phyloP scores from a whole-genome alignment of 2,888 invertebrate species.

The Andrena chrysosceles region DNA sequence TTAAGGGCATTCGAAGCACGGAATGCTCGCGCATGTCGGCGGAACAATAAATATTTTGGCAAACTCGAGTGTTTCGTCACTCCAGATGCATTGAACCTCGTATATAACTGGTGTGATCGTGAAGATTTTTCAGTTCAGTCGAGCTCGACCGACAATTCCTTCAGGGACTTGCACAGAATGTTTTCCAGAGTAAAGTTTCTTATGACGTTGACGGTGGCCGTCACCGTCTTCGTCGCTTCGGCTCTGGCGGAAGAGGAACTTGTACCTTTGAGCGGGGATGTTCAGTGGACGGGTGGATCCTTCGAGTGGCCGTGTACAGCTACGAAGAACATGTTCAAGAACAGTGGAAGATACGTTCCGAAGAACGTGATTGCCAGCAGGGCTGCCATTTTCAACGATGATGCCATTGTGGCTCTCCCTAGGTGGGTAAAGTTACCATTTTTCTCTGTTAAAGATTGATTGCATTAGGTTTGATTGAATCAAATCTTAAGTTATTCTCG shows the following conservation, averaged over 20 bases:
- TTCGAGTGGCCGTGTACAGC: conserved; percentile 87
- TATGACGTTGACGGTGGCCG: conserved; percentile 50
- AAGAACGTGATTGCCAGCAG: conserved; percentile 88
- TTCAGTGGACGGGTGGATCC: conserved; percentile 83
- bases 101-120: conserved; percentile 38
- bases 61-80: conserved; percentile 19
- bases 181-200: conserved; percentile 43
- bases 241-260: conserved; percentile 67
- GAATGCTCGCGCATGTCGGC: not conserved
- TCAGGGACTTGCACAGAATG: not conserved
- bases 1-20: not conserved
- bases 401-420: conserved; percentile 87
- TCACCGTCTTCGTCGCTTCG: conserved; percentile 56
- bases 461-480: no score
- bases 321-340: conserved; percentile 87
- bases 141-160: not conserved
- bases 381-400: conserved; percentile 87
- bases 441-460: not conserved
- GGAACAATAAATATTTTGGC: conserved; percentile 23
- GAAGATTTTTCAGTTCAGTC: conserved; percentile 21
- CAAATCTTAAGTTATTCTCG: no score
- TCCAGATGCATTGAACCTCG: not conserved
- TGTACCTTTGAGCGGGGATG: conserved; percentile 75
- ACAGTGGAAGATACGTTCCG: conserved; percentile 87
- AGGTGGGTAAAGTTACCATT: conserved; percentile 74